These are phyloP conservation scores for Dichetophora obliterata DNA, from an alignment of 2,888 invertebrate species.

Conservation along the genomic window DNA sequence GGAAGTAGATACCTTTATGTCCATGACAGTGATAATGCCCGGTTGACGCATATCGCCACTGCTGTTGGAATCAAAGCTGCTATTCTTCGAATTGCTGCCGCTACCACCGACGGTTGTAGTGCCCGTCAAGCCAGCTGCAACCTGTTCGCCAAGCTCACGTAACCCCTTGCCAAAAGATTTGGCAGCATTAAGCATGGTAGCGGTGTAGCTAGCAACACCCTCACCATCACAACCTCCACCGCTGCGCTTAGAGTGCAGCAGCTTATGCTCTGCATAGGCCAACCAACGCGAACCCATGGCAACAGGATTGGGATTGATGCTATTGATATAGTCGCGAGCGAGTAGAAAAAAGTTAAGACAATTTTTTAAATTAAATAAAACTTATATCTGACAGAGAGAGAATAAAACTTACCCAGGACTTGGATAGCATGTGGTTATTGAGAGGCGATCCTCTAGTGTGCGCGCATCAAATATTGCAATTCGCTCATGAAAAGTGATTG, in stretches of 20 bases:
- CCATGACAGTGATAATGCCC: constrained; percentile 90
- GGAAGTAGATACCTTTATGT: constrained; percentile 78
- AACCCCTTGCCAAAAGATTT: constrained; percentile 93
- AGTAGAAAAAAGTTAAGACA: neutral
- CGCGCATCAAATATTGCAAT: constrained; percentile 93
- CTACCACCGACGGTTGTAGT: constrained; percentile 67
- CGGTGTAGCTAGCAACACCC: constrained; percentile 89
- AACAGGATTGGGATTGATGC: constrained; percentile 80
- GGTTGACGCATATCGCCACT: constrained; percentile 79
- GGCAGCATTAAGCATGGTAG: constrained; percentile 93
- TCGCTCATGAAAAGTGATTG: constrained; percentile 89
- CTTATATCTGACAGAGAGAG: neutral
- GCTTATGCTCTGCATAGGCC: constrained; percentile 88
- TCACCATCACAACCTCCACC: constrained; percentile 88
- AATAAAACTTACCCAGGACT: constrained; percentile 77
- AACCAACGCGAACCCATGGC: constrained; percentile 89
- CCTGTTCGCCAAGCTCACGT: constrained; percentile 90
- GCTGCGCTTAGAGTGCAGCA: constrained; percentile 82
- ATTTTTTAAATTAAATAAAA: neutral
- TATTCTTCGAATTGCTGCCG: constrained; percentile 67
- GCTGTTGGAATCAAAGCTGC: constrained; percentile 70
- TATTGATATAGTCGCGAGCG: constrained; percentile 46
- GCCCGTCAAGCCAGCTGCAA: constrained; percentile 90
- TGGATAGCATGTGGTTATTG: constrained; percentile 90
- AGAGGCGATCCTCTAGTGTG: constrained; percentile 86